A percentile compares a stretch with the other conserved stretches of the same genome.
phyloP scores from a whole-genome alignment of 2,797 vertebrate species.

The Pseudochirops cupreus region DNA sequence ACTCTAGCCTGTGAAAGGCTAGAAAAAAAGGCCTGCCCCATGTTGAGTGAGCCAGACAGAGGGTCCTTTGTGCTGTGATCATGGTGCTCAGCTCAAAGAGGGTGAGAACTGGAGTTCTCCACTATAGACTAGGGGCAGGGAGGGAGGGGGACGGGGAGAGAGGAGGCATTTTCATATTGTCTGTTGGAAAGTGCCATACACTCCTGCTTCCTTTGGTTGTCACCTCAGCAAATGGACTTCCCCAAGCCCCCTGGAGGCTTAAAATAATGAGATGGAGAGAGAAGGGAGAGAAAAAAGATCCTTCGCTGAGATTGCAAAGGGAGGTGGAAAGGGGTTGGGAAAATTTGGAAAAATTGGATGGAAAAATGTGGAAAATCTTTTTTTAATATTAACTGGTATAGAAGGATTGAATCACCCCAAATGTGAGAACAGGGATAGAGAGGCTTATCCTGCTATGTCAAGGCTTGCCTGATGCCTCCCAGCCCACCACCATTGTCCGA shows the following conservation, averaged over 20 bases:
- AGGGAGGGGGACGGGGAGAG: not conserved
- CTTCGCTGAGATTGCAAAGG: not conserved
- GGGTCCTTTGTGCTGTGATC: slow-evolving; percentile 42
- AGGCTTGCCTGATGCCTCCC: not conserved
- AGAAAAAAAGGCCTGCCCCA: not conserved
- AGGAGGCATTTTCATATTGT: not conserved
- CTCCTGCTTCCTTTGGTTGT: not conserved
- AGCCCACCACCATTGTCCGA: not conserved
- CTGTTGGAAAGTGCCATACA: not conserved
- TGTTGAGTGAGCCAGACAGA: not conserved
- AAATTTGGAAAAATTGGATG: no score
- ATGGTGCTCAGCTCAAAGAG: not conserved
- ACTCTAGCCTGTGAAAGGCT: not conserved
- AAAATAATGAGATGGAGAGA: not conserved
- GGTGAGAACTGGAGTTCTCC: slow-evolving; percentile 16
- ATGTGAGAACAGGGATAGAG: not conserved
- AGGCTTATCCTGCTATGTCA: not conserved
- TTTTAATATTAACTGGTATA: not conserved
- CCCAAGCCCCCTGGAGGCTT: not conserved
- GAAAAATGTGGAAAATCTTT: not conserved
- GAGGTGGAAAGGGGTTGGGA: not conserved
- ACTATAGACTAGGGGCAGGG: slow-evolving; percentile 25
- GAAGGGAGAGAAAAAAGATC: not conserved
- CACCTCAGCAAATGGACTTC: not conserved
- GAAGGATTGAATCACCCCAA: not conserved